Evolutionary conservation across 2,888 invertebrate species (phyloP), one percentile per base, ranked within the genome.

Genomic region (Teinopalpus imperialis): DNA sequence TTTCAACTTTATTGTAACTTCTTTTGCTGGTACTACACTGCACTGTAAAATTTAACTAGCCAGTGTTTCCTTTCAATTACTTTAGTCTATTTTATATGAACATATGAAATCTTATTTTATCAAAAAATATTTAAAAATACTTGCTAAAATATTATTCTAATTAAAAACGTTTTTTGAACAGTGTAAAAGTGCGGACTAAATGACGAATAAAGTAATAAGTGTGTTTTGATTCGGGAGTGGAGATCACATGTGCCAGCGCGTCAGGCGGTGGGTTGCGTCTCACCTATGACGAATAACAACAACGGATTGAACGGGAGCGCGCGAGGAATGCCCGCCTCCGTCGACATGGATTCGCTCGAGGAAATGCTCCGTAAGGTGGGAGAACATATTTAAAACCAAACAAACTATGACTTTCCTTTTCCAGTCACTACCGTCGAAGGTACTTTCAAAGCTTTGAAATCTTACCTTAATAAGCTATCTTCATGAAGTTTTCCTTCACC

Each of bases 361-460:
- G 94, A 94, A 83, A 93, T 94, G 92, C 90, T 94, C 72, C 91
- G 93, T 72, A 94, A 94, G 94, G 94, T 94, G 90, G 90, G 76
- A 24, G 13, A 14, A 32, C 24, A 3, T 12, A 14, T 9, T 21
- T 6, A 14, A 30, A 21, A 13, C 1, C 18, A 12, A n/a, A n/a
- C n/a, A n/a, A n/a, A n/a, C n/a, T n/a, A n/a, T n/a, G n/a, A n/a
- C n/a, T n/a, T n/a, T n/a, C n/a, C n/a, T n/a, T n/a, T n/a, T n/a
- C n/a, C n/a, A n/a, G n/a, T n/a, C n/a, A n/a, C n/a, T n/a, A n/a
- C n/a, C n/a, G n/a, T n/a, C n/a, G n/a, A n/a, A n/a, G n/a, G n/a
- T n/a, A n/a, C n/a, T n/a, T n/a, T n/a, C n/a, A n/a, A n/a, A n/a
- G n/a, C n/a, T n/a, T n/a, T n/a, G n/a, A n/a, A n/a, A n/a, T n/a